Evolutionary conservation across 2,797 vertebrate species (phyloP), one percentile per base, ranked within the genome.

Genomic region (Anomalospiza imberbis): DNA sequence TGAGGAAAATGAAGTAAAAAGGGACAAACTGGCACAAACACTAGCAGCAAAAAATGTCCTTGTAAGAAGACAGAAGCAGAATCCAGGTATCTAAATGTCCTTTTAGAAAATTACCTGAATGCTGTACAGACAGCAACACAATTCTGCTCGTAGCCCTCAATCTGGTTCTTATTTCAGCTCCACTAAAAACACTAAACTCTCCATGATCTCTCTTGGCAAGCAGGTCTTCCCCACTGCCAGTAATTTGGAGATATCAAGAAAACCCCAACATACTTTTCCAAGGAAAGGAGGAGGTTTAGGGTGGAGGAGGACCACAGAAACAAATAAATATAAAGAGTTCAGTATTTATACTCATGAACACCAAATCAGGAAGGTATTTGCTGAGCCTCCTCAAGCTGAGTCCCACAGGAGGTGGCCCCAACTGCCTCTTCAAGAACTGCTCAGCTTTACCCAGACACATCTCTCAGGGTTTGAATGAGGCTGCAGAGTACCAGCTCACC

Each of bases 101-200:
- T 68, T 88, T 72, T 50, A 34, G 26, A 72, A 83, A 95, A 78
- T 61, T 57, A 42, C 9, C 19, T 38, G 51, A 50, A 53, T 54
- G 4, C 1, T 54, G 19, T 50, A 42, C 29, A 67, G 17, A 54
- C 25, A 90, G 31, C 16, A 88, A 75, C 22, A 85, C 6, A 76
- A 42, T 82, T 82, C 60, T 76, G 21, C 68, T 74, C 10, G 1
- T 34, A 71, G 26, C 12, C 13, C n/a, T 79, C 78, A 77, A 51
- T 63, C 65, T 91, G 57, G 19, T 71, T 92, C 45, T 85, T 80
- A 80, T 92, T 93, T 94, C 72, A 96, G 17, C 38, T 71, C 38
- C 34, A 29, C 31, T 73, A 67, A 85, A 89, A 92, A 2, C 15
- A n/a, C 7, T 47, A 67, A 82, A 91, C 21, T 53, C 29, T 55